These are phyloP conservation scores for Cantharis rufa DNA, from an alignment of 2,888 invertebrate species.

Conservation along the genomic window DNA sequence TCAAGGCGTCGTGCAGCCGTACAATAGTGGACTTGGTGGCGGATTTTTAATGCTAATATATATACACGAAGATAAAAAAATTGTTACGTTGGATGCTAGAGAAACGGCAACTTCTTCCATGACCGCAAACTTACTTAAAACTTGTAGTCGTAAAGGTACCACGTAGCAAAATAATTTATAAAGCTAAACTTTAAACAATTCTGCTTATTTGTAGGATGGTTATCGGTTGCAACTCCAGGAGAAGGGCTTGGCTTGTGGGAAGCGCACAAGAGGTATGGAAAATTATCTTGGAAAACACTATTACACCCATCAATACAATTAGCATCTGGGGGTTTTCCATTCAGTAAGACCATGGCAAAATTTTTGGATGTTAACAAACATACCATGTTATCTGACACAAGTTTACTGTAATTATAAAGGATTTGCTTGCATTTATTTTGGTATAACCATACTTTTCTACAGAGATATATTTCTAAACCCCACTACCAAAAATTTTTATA, in stretches of 20 bases:
- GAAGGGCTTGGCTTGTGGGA: slow-evolving; percentile 85
- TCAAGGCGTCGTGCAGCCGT: slow-evolving; percentile 81
- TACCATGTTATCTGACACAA: slow-evolving; percentile 28
- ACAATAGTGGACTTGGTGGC: slow-evolving; percentile 88
- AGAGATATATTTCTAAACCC: slow-evolving; percentile 52
- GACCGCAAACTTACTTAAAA: slow-evolving; percentile 68
- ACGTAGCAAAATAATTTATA: slow-evolving; percentile 17
- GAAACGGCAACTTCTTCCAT: slow-evolving; percentile 77
- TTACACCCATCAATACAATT: slow-evolving; percentile 79
- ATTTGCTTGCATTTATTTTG: background rate
- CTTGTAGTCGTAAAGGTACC: slow-evolving; percentile 48
- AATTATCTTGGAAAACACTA: slow-evolving; percentile 76
- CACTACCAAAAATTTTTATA: slow-evolving; percentile 51
- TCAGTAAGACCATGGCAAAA: slow-evolving; percentile 58
- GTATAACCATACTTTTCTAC: background rate
- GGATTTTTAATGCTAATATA: slow-evolving; percentile 87
- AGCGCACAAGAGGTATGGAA: slow-evolving; percentile 74
- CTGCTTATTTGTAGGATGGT: slow-evolving; percentile 59
- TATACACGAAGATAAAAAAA: slow-evolving; percentile 62
- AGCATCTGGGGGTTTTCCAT: slow-evolving; percentile 71
- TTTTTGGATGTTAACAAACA: slow-evolving; percentile 33
- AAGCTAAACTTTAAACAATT: background rate
- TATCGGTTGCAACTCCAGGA: slow-evolving; percentile 84
- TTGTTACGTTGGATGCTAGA: slow-evolving; percentile 72
- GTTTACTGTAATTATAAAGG: slow-evolving; percentile 51